Evolutionary conservation across 2,797 vertebrate species (phyloP).

Genomic region (Peromyscus eremicus): DNA sequence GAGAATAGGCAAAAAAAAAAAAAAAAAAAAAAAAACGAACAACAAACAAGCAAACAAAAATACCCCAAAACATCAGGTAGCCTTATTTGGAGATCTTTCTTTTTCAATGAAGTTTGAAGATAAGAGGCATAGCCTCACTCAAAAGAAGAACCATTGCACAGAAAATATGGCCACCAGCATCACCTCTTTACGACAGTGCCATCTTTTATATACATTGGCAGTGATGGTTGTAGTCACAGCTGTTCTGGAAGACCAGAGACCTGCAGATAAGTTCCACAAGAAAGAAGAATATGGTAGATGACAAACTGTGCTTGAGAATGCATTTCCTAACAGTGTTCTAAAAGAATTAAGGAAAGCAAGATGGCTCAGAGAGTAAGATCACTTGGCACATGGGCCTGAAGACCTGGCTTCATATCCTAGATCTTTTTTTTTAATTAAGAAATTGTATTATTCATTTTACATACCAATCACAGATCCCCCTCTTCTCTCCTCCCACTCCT

Average conservation of each 20-base stretch:
- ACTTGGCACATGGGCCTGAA: background rate
- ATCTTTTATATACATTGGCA: background rate
- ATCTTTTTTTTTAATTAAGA: too few species aligned
- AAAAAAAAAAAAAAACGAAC: too few species aligned
- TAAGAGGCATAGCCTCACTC: background rate
- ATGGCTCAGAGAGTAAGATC: background rate
- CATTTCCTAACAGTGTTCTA: background rate
- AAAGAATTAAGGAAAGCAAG: constrained; percentile 9
- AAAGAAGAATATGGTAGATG: constrained; percentile 23
- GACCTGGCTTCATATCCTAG: background rate
- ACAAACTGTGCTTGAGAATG: constrained; percentile 1
- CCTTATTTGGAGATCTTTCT: background rate
- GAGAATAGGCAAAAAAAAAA: background rate
- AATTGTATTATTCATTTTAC: too few species aligned
- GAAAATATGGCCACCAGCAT: background rate
- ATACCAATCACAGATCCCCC: too few species aligned
- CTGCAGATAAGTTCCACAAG: background rate
- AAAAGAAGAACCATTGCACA: constrained; percentile 3
- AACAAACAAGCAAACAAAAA: too few species aligned
- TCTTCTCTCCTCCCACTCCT: too few species aligned
- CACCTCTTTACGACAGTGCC: background rate
- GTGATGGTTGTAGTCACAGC: background rate
- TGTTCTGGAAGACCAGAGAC: background rate
- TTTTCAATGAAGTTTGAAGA: constrained; percentile 26
- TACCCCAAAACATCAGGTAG: constrained; percentile 1